Evolutionary conservation across 2,888 invertebrate genomes (phyloP).

Genomic region (Didymodactylos carnosus): DNA sequence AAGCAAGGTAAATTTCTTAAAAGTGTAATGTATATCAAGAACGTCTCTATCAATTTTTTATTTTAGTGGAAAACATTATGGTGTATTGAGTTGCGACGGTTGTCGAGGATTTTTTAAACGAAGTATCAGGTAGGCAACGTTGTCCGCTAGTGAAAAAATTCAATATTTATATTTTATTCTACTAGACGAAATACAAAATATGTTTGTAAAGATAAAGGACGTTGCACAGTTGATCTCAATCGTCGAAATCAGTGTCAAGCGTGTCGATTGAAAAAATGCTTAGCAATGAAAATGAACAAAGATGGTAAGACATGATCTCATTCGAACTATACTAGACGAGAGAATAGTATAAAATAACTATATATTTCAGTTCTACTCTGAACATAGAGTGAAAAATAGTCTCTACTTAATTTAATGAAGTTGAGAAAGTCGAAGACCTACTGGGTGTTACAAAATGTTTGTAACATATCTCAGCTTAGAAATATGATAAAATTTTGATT

Average conservation of each 20-base stretch:
- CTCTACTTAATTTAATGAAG: too few species aligned
- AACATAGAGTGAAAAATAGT: too few species aligned
- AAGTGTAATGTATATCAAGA: too few species aligned
- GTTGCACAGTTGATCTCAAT: slow-evolving; percentile 71
- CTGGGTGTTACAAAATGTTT: too few species aligned
- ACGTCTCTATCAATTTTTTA: too few species aligned
- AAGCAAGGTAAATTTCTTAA: too few species aligned
- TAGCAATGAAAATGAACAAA: slow-evolving; percentile 73
- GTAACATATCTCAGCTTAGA: too few species aligned
- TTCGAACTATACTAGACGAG: too few species aligned
- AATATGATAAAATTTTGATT: too few species aligned
- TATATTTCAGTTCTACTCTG: too few species aligned
- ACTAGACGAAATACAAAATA: slow-evolving; percentile 54
- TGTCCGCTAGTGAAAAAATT: not conserved
- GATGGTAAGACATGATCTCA: slow-evolving; percentile 52
- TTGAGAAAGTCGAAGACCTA: too few species aligned
- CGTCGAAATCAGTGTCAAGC: slow-evolving; percentile 81
- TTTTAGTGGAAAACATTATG: slow-evolving; percentile 42
- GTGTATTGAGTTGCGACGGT: slow-evolving; percentile 39
- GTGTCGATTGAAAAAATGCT: slow-evolving; percentile 71
- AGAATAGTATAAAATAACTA: too few species aligned
- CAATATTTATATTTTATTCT: not conserved
- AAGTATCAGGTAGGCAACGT: slow-evolving; percentile 53
- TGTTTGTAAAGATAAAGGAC: slow-evolving; percentile 68
- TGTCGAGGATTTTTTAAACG: slow-evolving; percentile 74